Base-by-base conservation (phyloP, 2,113 vertebrate species). In the Pachyramphus minor region DNA sequence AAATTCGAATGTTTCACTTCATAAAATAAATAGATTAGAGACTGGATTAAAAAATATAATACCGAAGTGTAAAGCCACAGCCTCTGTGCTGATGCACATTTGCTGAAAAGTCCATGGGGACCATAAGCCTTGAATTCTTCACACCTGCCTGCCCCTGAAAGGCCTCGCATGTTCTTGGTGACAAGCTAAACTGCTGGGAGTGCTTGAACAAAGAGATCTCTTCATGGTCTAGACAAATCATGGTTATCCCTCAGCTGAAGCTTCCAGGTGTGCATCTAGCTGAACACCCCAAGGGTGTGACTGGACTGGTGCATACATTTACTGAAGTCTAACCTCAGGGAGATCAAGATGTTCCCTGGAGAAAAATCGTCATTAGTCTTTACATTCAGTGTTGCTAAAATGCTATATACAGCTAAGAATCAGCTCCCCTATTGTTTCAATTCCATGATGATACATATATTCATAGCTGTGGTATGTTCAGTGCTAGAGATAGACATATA, bases 401-500 rank as follows among this genome's bases (percentile, higher is more conserved):
- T 81, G 37, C 72, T 94, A 88, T 49, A 96, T 88, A 76, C 88
- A 96, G 86, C 64, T 82, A 67, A 68, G 64, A 92, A 78, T 87
- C 60, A 90, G 52, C 62, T 59, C 49, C 30, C 31, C 92, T 92
- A 87, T 88, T 93, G 96, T 96, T 95, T 96, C 66, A 2, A 0
- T 72, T 84, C 62, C 60, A 64, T 30, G n/a, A 64, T 87, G 72
- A 56, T 21, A 78, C 42, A 73, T 37, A 60, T 20, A 84, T 81
- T 97, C 87, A 97, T 92, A 75, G 85, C 85, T 93, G 76, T 90
- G 95, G 90, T 92, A 95, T 95, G 95, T 78, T 47, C 75, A 84
- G 88, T 78, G 83, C 72, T 73, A 58, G 68, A 96, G 96, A 93
- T 33, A 96, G 93, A 96, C 95, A 88, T 96, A 94, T 95, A 96